Base-by-base conservation (phyloP, 2,797 vertebrate species). In the Leptatherina wallacei region DNA sequence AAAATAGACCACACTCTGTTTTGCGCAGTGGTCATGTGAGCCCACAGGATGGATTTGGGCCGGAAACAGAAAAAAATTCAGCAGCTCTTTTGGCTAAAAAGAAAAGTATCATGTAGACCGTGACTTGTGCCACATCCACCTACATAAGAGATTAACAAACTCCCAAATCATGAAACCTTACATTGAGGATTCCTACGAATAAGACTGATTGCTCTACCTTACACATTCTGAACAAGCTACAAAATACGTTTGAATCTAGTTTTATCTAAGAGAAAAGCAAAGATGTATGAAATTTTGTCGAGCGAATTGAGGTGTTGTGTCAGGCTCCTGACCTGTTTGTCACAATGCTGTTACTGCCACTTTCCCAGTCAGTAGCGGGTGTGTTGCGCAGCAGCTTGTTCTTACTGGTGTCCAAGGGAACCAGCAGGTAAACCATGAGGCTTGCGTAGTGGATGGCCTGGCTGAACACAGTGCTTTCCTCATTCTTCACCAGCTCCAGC, bases 381-480 rank as follows among this genome's bases (percentile, higher is more conserved):
- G 94, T 83, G n/a, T 91, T 92, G 75, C 97, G 95, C 67, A 99
- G 91, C 57, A 99, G 94, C 87, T 97, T 98, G 92, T 95, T 97
- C 93, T 97, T 99, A 90, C 96, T 98, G 40, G 97, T 96, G 82
- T 99, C 98, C 79, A 99, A 83, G 0, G 98, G 98, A 12, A 99
- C 97, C 1, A 99, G 92, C 78, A 99, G 90, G 77, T 98, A 99
- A 29, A 99, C 97, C 98, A 99, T 99, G 85, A 99, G 97, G 89
- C 97, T 98, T 82, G 97, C 96, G 40, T 99, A 99, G 90, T 99
- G 98, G 91, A 99, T 99, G 84, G 98, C 98, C 91, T 99, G 98
- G 85, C 98, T 98, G 92, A 99, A 99, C 80, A 99, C 98, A 0
- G 97, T 99, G 87, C 96, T 99, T 87, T 99, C 98, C 87, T 99